These are phyloP conservation scores for Pyrocoelia pectoralis DNA, from an alignment of 2,888 invertebrate genomes.

Conservation along the genomic window DNA sequence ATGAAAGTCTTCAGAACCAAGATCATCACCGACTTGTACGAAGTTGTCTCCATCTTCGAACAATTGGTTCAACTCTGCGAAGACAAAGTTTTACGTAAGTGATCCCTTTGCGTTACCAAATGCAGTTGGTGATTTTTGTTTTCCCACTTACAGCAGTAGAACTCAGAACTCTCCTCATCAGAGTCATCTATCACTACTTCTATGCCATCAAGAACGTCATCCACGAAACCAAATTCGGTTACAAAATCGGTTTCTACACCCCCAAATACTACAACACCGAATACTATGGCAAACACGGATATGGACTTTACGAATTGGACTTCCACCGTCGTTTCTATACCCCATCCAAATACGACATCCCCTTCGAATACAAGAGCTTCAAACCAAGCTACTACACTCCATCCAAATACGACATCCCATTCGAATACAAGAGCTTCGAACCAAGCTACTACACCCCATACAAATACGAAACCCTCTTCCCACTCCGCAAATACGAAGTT, in stretches of 20 bases:
- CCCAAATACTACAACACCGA: conserved; percentile 10
- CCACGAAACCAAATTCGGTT: conserved; percentile 3
- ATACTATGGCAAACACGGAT: conserved; percentile 6
- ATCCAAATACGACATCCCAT: too few species aligned
- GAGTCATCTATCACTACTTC: conserved; percentile 2
- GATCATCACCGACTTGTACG: conserved; percentile 4
- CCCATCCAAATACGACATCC: background rate
- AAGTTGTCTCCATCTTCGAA: conserved; percentile 15
- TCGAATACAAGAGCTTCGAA: too few species aligned
- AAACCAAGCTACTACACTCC: background rate
- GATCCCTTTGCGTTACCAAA: background rate
- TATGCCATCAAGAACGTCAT: conserved; percentile 1
- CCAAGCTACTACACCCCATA: too few species aligned
- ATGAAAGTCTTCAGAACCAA: conserved; percentile 12
- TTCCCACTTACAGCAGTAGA: background rate
- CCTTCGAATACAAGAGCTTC: background rate
- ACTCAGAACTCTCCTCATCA: background rate
- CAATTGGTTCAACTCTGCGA: conserved; percentile 11
- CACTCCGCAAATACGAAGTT: background rate
- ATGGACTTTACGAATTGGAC: conserved; percentile 1
- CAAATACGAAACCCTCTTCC: conserved; percentile 7
- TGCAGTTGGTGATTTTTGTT: background rate
- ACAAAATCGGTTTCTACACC: conserved; percentile 8
- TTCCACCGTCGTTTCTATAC: conserved; percentile 4
- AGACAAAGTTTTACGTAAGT: conserved; percentile 9